Conservation (phyloP, 2,888 invertebrate species). For the Drosophila gaucha region DNA sequence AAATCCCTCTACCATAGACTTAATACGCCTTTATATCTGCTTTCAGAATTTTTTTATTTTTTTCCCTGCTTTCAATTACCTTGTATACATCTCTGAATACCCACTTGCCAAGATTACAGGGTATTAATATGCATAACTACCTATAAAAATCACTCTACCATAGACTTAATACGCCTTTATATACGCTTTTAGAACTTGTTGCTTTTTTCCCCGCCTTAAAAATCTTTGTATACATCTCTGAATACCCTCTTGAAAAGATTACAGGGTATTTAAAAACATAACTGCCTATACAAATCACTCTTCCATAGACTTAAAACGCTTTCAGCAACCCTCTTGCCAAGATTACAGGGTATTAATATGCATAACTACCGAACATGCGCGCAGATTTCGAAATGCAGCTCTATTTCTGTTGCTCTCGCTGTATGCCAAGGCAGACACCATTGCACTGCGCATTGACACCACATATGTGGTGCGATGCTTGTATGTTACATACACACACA, state of each 20-base stretch:
- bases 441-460: constrained; percentile 43
- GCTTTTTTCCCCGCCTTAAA: no score
- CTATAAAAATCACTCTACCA: neutral
- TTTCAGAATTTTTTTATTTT: neutral
- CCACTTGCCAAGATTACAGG: no score
- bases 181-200: neutral
- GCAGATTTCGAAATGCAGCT: constrained; percentile 38
- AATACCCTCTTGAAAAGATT: no score
- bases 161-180: neutral
- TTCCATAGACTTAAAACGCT: neutral
- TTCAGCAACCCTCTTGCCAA: no score
- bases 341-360: constrained; percentile 16
- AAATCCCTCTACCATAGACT: neutral
- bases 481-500: no score
- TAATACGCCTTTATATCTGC: neutral
- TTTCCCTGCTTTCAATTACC: no score
- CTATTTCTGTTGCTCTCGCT: constrained; percentile 34
- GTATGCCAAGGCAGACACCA: constrained; percentile 41
- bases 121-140: neutral
- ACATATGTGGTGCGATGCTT: no score
- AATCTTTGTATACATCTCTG: neutral
- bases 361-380: constrained; percentile 14
- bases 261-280: neutral
- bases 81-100: neutral
- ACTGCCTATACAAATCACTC: neutral